Conservation (phyloP, 2,113 vertebrate genomes). For the Vimba vimba region DNA sequence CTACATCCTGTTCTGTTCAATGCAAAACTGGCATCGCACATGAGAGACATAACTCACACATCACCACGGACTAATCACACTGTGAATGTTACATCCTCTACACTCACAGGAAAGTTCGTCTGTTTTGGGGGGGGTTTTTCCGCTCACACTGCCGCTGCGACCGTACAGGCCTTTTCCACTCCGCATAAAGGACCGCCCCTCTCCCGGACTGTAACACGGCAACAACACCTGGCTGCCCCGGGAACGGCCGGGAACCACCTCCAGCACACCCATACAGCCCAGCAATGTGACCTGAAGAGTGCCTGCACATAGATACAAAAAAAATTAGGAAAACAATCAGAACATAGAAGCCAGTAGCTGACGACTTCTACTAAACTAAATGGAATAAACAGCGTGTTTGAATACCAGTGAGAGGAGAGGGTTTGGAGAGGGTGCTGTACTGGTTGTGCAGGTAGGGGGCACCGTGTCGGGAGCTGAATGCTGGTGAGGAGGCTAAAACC, state of each 20-base stretch:
- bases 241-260: conserved; percentile 80
- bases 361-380: not conserved
- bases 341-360: not conserved
- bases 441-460: conserved; percentile 83
- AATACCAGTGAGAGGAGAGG: conserved; percentile 86
- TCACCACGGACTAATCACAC: not conserved
- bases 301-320: conserved; percentile 66
- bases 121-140: conserved; percentile 80
- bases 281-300: conserved; percentile 86
- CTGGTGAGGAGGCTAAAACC: conserved; percentile 77
- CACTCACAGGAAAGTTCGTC: conserved; percentile 80
- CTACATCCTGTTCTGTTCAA: not conserved
- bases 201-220: conserved; percentile 77
- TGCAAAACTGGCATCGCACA: not conserved
- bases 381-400: not conserved
- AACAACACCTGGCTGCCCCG: conserved; percentile 71
- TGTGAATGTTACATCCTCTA: not conserved
- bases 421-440: conserved; percentile 88
- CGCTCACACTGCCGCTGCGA: conserved; percentile 84
- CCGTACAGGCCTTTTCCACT: conserved; percentile 83
- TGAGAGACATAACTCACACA: not conserved
- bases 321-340: not conserved
- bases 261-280: conserved; percentile 82
- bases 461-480: conserved; percentile 79
- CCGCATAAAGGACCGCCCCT: conserved; percentile 83